Evolutionary conservation across 2,113 vertebrate genomes (phyloP), one percentile per base, ranked within the genome.

Genomic region (Phyllopteryx taeniolatus): DNA sequence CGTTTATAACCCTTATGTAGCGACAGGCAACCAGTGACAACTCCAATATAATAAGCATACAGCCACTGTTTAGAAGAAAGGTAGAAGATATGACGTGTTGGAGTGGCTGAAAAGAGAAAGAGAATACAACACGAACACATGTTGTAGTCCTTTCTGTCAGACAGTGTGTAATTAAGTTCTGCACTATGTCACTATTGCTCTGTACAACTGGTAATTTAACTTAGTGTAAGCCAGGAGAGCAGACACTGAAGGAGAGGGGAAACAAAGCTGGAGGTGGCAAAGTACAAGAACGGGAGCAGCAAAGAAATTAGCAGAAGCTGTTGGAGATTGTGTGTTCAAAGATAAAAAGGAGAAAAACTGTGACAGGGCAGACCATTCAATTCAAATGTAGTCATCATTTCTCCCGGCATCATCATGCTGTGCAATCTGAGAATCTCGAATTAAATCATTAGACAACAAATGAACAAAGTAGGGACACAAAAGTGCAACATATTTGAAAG

Each of bases 111-210:
- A 27, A 42, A 31, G 17, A 60, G 42, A 27, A n/a, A 62, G 46
- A 69, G 51, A 72, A 70, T 74, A 67, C 74, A 78, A 83, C 70
- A 71, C 73, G 70, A 82, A 80, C 75, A 83, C 62, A 33, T 39
- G 35, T 0, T 1, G 35, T 71, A 85, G 83, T 68, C 79, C 72
- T 83, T 22, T 78, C 85, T 90, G 87, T 89, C 89, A 89, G 78
- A 79, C 67, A 68, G 75, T 82, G 81, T 88, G 86, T 89, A 91
- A 91, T 91, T 89, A 91, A 89, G 89, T 87, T 84, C 83, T 86
- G 85, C 85, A 85, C 85, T 80, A 73, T 90, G 86, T 88, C 87
- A 84, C 81, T 77, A 75, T 81, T 60, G 69, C 75, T 87, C 84
- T 82, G 80, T 80, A 81, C 67, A 91, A 89, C 77, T 88, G 81